These are phyloP conservation scores for Ciconia nigra DNA, from an alignment of 2,797 vertebrate species.

Conservation along the genomic window DNA sequence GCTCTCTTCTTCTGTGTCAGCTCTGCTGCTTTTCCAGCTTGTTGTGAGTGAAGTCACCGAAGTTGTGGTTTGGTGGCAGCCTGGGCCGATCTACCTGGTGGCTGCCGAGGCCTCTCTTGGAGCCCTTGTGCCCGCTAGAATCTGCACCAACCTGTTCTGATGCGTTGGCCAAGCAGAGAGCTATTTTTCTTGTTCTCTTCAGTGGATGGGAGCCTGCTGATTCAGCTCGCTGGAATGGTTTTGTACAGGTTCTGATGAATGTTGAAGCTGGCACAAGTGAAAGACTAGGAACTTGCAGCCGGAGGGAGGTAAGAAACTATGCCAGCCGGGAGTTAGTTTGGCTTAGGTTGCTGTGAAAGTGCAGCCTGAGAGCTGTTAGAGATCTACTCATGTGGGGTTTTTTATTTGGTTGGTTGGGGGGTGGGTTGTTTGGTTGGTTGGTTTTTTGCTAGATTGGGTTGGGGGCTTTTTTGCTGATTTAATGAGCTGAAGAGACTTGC, in stretches of 20 bases:
- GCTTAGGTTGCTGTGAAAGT: not conserved
- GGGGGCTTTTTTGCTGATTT: not conserved
- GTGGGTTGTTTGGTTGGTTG: not conserved
- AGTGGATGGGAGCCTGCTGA: not conserved
- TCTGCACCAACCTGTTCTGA: slow-evolving; percentile 6
- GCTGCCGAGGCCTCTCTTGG: not conserved
- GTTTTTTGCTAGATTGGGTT: not conserved
- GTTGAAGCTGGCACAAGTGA: not conserved
- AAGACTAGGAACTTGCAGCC: not conserved
- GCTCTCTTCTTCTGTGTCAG: not conserved
- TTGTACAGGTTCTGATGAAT: not conserved
- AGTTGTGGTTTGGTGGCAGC: not conserved
- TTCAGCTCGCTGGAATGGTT: not conserved
- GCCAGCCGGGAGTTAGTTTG: not conserved
- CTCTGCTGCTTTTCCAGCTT: not conserved
- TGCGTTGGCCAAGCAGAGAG: not conserved
- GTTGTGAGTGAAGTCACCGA: not conserved
- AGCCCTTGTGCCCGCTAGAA: not conserved
- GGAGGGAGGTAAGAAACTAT: not conserved
- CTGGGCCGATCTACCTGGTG: not conserved
- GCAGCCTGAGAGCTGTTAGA: not conserved
- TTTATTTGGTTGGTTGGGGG: not conserved
- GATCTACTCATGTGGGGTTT: accelerated
- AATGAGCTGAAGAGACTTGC: not conserved
- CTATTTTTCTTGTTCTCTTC: not conserved